Conservation (phyloP, 2,797 vertebrate species). For the Spondyliosoma cantharus region DNA sequence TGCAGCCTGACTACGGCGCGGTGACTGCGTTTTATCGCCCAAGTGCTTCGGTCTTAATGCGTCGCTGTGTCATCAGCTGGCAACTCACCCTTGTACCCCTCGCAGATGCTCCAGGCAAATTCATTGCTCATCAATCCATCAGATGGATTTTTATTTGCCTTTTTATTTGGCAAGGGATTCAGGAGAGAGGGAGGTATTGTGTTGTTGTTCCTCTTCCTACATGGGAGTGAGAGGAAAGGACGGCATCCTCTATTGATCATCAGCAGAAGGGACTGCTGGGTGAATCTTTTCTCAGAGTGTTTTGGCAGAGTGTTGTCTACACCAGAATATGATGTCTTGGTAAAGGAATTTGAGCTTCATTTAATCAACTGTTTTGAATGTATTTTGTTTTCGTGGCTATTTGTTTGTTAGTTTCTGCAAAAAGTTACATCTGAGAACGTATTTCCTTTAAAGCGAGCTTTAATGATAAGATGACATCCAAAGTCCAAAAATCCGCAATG, state of each 20-base stretch:
- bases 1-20: constrained; percentile 58
- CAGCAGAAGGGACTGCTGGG: not conserved
- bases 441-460: no score
- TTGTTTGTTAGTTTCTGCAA: not conserved
- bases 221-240: not conserved
- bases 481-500: no score
- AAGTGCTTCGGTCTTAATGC: constrained; percentile 67
- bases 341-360: not conserved
- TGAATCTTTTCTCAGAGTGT: constrained; percentile 19
- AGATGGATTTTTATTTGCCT: constrained; percentile 62
- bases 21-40: constrained; percentile 77
- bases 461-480: no score
- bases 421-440: not conserved
- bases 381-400: no score
- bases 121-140: constrained; percentile 78
- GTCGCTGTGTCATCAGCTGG: constrained; percentile 64
- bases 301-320: not conserved
- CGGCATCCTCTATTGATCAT: constrained; percentile 3
- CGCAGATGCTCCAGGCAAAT: constrained; percentile 65
- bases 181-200: constrained; percentile 38
- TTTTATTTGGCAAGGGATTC: constrained; percentile 68
- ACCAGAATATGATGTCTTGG: not conserved
- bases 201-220: constrained; percentile 19
- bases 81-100: constrained; percentile 66
- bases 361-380: not conserved